Evolutionary conservation across 2,113 vertebrate genomes (phyloP).

Genomic region (Elaphurus davidianus): DNA sequence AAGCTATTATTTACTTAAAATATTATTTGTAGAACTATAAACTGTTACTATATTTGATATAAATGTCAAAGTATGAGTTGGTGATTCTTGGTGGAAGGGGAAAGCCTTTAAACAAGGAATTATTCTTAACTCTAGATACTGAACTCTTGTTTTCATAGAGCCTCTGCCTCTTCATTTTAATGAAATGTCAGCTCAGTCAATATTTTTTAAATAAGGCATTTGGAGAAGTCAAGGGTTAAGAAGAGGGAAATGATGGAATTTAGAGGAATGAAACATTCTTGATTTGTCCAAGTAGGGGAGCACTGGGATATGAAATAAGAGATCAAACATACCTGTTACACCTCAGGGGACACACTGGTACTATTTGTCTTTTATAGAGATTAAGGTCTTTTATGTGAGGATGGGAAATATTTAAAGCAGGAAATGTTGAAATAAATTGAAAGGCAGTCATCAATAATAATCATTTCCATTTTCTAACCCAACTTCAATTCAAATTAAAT

Average conservation of each 20-base stretch:
- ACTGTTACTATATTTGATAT: not conserved
- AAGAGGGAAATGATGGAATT: not conserved
- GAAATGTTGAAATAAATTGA: not conserved
- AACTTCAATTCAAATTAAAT: slow-evolving; percentile 12
- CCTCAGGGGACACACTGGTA: not conserved
- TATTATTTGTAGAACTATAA: not conserved
- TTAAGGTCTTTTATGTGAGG: not conserved
- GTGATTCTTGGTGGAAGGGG: not conserved
- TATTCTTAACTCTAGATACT: not conserved
- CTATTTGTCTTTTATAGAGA: not conserved
- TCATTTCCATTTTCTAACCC: not conserved
- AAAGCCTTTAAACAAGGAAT: not conserved
- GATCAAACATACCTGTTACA: not conserved
- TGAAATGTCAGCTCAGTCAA: not conserved
- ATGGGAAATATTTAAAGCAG: not conserved
- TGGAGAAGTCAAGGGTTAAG: not conserved
- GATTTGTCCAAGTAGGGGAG: not conserved
- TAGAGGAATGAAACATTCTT: not conserved
- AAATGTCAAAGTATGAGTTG: not conserved
- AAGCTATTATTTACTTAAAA: not conserved
- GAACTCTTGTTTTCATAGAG: not conserved
- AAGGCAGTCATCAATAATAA: not conserved
- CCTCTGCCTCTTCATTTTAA: not conserved
- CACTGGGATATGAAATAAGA: not conserved
- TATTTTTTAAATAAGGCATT: not conserved